Conservation (phyloP, 2,888 invertebrate species). For the Brachyptera putata region DNA sequence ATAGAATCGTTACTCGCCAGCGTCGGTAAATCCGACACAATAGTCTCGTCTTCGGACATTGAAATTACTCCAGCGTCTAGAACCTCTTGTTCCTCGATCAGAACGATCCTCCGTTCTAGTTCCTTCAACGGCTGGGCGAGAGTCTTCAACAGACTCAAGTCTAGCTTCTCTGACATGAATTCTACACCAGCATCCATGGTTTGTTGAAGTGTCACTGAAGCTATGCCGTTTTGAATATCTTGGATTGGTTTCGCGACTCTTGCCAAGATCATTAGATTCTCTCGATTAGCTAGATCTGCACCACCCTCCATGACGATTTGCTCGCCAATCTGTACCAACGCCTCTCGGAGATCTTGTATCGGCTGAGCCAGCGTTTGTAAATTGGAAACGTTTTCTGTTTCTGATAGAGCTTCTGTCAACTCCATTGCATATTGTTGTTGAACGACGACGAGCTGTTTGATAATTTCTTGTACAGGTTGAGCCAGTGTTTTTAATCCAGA, state of each 20-base stretch:
- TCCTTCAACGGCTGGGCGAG: slow-evolving; percentile 35
- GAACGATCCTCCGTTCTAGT: slow-evolving; percentile 43
- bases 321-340: slow-evolving; percentile 19
- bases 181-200: slow-evolving; percentile 13
- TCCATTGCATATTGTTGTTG: slow-evolving; percentile 25
- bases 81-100: slow-evolving; percentile 39
- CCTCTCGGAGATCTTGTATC: slow-evolving; percentile 23
- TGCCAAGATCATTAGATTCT: slow-evolving; percentile 9
- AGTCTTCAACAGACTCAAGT: slow-evolving; percentile 21
- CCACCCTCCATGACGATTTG: slow-evolving; percentile 24
- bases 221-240: slow-evolving; percentile 31
- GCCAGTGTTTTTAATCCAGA: slow-evolving; percentile 29
- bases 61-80: slow-evolving; percentile 39
- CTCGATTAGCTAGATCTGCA: neutral
- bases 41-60: slow-evolving; percentile 39
- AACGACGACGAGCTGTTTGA: slow-evolving; percentile 38
- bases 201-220: slow-evolving; percentile 19
- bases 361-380: slow-evolving; percentile 29
- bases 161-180: slow-evolving; percentile 23
- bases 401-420: slow-evolving; percentile 42
- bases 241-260: slow-evolving; percentile 25
- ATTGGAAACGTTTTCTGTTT: slow-evolving; percentile 40
- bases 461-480: slow-evolving; percentile 50
- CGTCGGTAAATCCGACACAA: slow-evolving; percentile 27
- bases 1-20: slow-evolving; percentile 25